Percentiles rank a stretch among this genome's conserved stretches.
phyloP scores from a whole-genome alignment of 2,888 invertebrate genomes.

The Cephus pygmeus region DNA sequence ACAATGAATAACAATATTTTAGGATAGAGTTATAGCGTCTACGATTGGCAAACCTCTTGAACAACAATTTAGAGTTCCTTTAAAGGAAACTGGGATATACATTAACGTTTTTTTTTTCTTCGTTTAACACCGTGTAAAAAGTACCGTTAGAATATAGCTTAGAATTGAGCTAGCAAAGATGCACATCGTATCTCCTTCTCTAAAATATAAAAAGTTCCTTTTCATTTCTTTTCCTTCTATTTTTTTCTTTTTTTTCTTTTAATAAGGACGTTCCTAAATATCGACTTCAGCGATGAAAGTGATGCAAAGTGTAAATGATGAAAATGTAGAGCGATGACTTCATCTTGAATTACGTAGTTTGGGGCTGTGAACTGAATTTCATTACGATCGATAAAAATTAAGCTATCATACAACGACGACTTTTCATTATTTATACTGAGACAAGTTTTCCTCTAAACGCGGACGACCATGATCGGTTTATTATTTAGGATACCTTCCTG shows the following conservation, averaged over 20 bases:
- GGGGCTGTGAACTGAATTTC: background rate
- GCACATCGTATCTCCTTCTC: background rate
- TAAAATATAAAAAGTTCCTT: constrained; percentile 17
- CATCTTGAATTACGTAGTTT: background rate
- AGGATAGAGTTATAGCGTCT: constrained; percentile 54
- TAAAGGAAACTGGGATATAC: constrained; percentile 45
- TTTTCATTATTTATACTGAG: background rate
- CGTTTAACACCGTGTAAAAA: constrained; percentile 7
- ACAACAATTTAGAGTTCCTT: constrained; percentile 57
- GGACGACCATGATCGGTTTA: background rate
- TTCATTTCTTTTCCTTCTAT: constrained; percentile 9
- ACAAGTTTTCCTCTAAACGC: background rate
- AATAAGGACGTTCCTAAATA: constrained; percentile 35
- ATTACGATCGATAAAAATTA: background rate
- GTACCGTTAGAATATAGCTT: constrained; percentile 1
- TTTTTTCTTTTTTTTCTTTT: constrained; percentile 14
- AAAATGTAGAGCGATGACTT: background rate
- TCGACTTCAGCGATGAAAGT: background rate
- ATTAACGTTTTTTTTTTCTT: constrained; percentile 9
- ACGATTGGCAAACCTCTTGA: constrained; percentile 59
- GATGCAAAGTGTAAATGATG: background rate
- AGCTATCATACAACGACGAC: background rate
- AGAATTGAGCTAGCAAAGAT: background rate
- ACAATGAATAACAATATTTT: constrained; percentile 57
- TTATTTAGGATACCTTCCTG: constrained; percentile 34